phyloP scores from a whole-genome alignment of 2,888 invertebrate species.

The Athrips mouffetella region DNA sequence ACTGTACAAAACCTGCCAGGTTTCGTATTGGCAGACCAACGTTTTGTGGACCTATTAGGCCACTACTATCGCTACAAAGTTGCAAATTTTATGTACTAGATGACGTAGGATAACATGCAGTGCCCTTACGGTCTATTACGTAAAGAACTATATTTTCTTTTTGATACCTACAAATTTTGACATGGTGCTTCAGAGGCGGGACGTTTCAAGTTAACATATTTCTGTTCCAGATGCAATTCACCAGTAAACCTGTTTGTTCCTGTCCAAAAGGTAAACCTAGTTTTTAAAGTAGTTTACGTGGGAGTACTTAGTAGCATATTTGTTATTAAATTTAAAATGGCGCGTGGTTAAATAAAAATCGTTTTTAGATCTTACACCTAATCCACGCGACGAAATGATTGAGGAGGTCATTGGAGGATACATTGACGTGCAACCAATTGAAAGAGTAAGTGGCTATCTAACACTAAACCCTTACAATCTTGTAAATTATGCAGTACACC shows the following conservation, averaged over 20 bases:
- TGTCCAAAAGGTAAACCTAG: conserved; percentile 43
- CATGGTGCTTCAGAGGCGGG: too few relatives aligned
- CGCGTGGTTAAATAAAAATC: conserved; percentile 25
- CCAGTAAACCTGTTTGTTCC: conserved; percentile 19
- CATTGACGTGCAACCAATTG: conserved; percentile 41
- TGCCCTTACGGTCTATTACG: too few relatives aligned
- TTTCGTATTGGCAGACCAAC: too few relatives aligned
- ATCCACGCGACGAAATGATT: conserved; percentile 49
- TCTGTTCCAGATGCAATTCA: conserved; percentile 18
- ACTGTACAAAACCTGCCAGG: too few relatives aligned
- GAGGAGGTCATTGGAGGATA: conserved; percentile 59
- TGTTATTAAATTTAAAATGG: conserved; percentile 1
- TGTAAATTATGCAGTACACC: too few relatives aligned
- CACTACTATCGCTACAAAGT: too few relatives aligned
- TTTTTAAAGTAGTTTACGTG: conserved; percentile 36
- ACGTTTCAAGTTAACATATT: too few relatives aligned
- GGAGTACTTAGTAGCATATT: conserved; percentile 41
- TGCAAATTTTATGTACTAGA: too few relatives aligned
- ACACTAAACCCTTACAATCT: conserved; percentile 19
- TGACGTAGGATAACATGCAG: too few relatives aligned
- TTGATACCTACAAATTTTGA: not conserved
- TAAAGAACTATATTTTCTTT: too few relatives aligned
- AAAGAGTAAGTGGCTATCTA: conserved; percentile 52
- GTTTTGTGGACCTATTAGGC: too few relatives aligned
- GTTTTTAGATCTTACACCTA: conserved; percentile 49